Conservation (phyloP, 2,797 vertebrate genomes). For the Diplodus puntazzo region DNA sequence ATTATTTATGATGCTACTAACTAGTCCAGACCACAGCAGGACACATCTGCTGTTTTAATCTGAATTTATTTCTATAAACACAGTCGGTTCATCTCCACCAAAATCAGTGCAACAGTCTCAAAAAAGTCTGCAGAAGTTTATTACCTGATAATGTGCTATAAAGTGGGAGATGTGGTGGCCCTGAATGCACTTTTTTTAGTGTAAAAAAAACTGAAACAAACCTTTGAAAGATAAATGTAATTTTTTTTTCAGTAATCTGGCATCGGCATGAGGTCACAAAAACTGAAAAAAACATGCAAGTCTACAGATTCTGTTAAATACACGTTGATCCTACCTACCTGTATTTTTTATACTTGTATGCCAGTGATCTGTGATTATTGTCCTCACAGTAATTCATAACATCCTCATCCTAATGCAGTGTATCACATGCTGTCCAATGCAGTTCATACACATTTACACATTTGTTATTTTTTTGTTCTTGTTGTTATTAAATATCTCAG, state of each 20-base stretch:
- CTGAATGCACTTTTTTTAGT: too few species aligned
- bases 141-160: not conserved
- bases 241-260: not conserved
- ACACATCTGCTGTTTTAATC: conserved; percentile 21
- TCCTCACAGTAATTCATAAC: too few species aligned
- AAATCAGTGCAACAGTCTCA: not conserved
- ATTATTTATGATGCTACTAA: not conserved
- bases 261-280: not conserved
- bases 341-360: not conserved
- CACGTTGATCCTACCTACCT: not conserved
- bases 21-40: not conserved
- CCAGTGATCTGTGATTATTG: not conserved
- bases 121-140: not conserved
- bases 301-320: not conserved
- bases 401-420: too few species aligned
- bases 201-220: not conserved
- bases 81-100: not conserved
- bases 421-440: too few species aligned
- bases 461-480: too few species aligned
- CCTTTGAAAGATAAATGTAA: not conserved
- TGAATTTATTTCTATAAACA: conserved; percentile 3
- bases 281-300: not conserved
- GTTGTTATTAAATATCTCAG: too few species aligned
- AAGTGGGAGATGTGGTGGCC: not conserved
- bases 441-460: too few species aligned